Conservation (phyloP, 2,113 vertebrate genomes). For the Anhinga rufa region DNA sequence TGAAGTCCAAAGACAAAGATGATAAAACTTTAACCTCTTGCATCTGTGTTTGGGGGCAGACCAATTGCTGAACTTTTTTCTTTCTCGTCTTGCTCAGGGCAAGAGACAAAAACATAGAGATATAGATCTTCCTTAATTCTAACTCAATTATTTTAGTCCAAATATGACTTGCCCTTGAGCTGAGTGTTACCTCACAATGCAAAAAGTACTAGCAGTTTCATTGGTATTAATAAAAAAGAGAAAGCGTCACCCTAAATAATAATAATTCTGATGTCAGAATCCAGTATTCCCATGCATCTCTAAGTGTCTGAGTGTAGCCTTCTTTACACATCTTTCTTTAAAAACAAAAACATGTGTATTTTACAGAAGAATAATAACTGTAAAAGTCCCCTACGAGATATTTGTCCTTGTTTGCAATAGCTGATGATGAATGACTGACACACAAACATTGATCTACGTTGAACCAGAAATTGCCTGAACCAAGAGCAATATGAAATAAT, state of each 20-base stretch:
- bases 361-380: neutral
- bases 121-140: neutral
- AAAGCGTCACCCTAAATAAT: neutral
- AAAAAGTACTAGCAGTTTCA: neutral
- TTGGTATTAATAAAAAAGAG: neutral
- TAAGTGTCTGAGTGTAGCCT: neutral
- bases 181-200: neutral
- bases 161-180: neutral
- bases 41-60: neutral
- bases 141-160: neutral
- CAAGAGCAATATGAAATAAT: neutral
- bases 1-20: neutral
- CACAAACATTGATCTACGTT: neutral
- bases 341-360: neutral
- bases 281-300: neutral
- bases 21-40: neutral
- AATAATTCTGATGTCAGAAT: neutral
- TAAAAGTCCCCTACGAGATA: neutral
- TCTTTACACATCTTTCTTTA: neutral
- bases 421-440: neutral
- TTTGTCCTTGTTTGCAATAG: neutral
- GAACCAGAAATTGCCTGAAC: neutral
- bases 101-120: neutral
- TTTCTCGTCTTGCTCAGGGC: neutral
- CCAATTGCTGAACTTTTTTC: neutral